phyloP scores from a whole-genome alignment of 2,113 vertebrate genomes.

The Vimba vimba region DNA sequence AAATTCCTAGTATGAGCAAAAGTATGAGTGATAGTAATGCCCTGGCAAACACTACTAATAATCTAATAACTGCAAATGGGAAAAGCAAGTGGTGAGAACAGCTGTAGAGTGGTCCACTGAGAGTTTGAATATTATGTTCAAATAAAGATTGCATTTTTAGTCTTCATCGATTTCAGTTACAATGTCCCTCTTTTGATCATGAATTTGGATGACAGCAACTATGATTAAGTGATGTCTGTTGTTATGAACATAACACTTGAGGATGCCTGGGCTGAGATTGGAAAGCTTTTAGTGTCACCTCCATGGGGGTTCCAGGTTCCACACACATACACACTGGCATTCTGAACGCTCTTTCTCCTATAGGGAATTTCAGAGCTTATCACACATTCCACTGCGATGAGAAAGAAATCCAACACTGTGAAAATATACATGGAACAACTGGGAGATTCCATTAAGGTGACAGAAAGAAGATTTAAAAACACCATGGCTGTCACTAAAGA shows the following conservation, averaged over 20 bases:
- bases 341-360: conserved; percentile 11
- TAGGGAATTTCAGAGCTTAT: conserved; percentile 29
- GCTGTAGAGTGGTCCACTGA: background rate
- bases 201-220: background rate
- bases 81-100: background rate
- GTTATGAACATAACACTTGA: conserved; percentile 22
- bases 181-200: background rate
- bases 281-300: conserved; percentile 31
- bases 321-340: conserved; percentile 46
- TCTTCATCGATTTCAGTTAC: background rate
- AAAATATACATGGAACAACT: conserved; percentile 44
- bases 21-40: background rate
- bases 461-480: conserved; percentile 10
- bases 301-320: conserved; percentile 11
- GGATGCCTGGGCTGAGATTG: conserved; percentile 20
- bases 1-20: background rate
- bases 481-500: background rate
- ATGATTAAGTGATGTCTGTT: background rate
- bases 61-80: background rate
- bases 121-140: background rate
- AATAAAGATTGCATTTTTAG: background rate
- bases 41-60: background rate
- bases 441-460: conserved; percentile 33
- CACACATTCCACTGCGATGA: conserved; percentile 43
- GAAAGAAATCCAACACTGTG: conserved; percentile 46